These are phyloP conservation scores for Parotocinclus haroldoi DNA, from an alignment of 2,797 vertebrate genomes.

Conservation along the genomic window DNA sequence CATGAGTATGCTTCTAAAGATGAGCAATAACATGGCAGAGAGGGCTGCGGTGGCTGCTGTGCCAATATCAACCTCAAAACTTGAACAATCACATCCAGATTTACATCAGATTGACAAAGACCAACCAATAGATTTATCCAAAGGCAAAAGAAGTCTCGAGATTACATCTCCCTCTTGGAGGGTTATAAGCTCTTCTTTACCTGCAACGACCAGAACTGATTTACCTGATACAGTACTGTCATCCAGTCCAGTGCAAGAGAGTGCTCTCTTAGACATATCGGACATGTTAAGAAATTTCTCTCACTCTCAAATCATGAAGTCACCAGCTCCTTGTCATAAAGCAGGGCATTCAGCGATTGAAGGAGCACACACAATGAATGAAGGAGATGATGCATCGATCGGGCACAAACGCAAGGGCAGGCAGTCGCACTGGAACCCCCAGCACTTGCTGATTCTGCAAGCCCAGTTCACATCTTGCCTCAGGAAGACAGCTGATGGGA, in stretches of 20 bases:
- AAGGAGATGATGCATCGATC: constrained; percentile 76
- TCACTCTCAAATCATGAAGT: constrained; percentile 87
- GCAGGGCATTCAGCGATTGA: constrained; percentile 85
- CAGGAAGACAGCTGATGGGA: constrained; percentile 89
- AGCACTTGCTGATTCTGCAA: constrained; percentile 96
- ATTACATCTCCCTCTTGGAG: constrained; percentile 73
- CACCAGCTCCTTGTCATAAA: constrained; percentile 82
- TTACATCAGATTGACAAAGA: constrained; percentile 88
- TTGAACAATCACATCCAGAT: constrained; percentile 73
- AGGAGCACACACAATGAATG: constrained; percentile 78
- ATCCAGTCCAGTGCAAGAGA: constrained; percentile 90
- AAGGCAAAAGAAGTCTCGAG: constrained; percentile 86
- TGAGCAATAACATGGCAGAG: constrained; percentile 96
- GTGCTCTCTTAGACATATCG: constrained; percentile 96
- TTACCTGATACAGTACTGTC: constrained; percentile 26
- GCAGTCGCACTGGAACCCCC: constrained; percentile 99
- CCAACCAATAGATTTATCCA: constrained; percentile 98
- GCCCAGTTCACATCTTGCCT: constrained; percentile 96
- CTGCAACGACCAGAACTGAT: constrained; percentile 27
- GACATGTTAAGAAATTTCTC: constrained; percentile 98
- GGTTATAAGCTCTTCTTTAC: constrained; percentile 33
- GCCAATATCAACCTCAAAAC: constrained; percentile 84
- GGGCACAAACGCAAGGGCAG: constrained; percentile 96
- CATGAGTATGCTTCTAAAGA: constrained; percentile 96
- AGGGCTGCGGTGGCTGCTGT: constrained; percentile 89